phyloP scores from a whole-genome alignment of 2,113 vertebrate species.

The Bujurquina vittata region DNA sequence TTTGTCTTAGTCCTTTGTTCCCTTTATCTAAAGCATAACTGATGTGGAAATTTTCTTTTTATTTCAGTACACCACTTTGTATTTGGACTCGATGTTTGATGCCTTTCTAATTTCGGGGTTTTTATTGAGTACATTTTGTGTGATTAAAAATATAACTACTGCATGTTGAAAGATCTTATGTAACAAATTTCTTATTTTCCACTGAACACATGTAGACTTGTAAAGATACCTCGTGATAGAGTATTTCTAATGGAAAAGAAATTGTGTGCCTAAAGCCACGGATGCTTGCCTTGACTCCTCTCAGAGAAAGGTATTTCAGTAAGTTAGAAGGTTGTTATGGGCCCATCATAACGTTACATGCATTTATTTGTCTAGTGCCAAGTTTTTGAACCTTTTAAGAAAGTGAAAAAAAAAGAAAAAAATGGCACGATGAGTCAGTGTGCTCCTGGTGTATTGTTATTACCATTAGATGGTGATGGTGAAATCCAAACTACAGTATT shows the following conservation, averaged over 20 bases:
- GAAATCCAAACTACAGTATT: conserved; percentile 18
- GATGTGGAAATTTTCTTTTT: neutral
- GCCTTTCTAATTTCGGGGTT: conserved; percentile 21
- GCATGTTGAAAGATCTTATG: conserved; percentile 38
- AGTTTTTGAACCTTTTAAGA: conserved; percentile 13
- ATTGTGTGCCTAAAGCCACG: conserved; percentile 11
- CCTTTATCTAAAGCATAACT: conserved; percentile 11
- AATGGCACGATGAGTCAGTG: neutral
- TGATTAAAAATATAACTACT: conserved; percentile 20
- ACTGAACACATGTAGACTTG: conserved; percentile 48
- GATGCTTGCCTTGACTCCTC: conserved; percentile 21
- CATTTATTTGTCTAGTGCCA: conserved; percentile 15
- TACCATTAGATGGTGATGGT: neutral
- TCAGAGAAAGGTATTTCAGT: conserved; percentile 5
- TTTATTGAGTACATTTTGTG: conserved; percentile 14
- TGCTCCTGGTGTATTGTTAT: conserved; percentile 2
- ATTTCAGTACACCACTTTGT: conserved; percentile 1
- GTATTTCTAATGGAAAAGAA: conserved; percentile 18
- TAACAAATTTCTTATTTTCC: conserved; percentile 22
- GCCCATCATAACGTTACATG: conserved; percentile 22
- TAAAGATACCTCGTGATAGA: conserved; percentile 35
- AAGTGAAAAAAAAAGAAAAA: neutral
- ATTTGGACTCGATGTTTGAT: conserved; percentile 38
- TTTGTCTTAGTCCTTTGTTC: conserved; percentile 29
- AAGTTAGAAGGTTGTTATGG: conserved; percentile 1